Conservation (phyloP, 2,113 vertebrate species). For the Eptesicus fuscus region DNA sequence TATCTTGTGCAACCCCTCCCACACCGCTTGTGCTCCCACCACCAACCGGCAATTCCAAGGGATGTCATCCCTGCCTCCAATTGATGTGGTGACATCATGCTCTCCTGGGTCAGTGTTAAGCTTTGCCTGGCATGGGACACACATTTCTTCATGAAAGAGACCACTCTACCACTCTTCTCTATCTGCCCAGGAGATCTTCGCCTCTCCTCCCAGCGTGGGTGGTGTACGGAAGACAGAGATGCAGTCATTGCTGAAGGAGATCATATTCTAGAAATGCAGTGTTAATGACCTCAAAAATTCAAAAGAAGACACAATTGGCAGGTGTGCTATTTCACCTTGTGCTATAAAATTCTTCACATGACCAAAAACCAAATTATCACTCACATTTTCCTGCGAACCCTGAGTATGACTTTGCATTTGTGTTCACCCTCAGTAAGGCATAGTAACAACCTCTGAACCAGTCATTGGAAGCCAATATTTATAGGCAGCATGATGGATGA, state of each 20-base stretch:
- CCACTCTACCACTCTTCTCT: background rate
- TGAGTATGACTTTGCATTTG: background rate
- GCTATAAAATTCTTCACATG: background rate
- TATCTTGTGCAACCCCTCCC: fast-evolving
- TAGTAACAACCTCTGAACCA: background rate
- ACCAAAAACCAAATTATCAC: background rate
- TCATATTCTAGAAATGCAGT: background rate
- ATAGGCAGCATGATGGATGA: background rate
- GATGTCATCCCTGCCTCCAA: background rate
- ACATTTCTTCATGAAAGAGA: background rate
- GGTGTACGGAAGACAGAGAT: background rate
- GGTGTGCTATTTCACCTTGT: background rate
- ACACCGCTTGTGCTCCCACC: no score
- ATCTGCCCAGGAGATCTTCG: background rate
- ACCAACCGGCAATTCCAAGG: background rate
- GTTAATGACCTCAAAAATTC: background rate
- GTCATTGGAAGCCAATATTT: background rate
- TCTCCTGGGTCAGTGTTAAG: background rate
- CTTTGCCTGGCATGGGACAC: background rate
- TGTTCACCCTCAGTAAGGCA: background rate
- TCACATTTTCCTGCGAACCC: background rate
- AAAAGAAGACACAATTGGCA: background rate
- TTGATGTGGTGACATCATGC: background rate
- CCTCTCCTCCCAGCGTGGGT: background rate
- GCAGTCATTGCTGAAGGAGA: background rate